Conservation (phyloP, 2,113 vertebrate species). For the Hippocampus zosterae region DNA sequence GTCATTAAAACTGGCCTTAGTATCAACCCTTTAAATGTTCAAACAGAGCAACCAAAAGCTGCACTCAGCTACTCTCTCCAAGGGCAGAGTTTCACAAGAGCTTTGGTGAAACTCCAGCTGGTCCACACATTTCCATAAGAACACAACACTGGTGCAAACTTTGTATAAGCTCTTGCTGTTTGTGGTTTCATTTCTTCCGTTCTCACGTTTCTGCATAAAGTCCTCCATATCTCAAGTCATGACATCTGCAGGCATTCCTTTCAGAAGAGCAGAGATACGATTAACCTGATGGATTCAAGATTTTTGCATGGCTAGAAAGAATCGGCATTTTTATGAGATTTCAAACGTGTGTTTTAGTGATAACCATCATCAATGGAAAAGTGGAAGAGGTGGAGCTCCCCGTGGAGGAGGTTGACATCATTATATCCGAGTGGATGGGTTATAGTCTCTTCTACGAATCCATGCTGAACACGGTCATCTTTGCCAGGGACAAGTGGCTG, state of each 20-base stretch:
- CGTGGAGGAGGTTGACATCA: conserved; percentile 94
- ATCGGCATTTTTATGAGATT: not conserved
- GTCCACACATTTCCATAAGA: conserved; percentile 21
- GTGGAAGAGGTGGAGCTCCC: conserved; percentile 97
- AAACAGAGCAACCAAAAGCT: conserved; percentile 26
- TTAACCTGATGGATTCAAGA: not conserved
- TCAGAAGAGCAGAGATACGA: not conserved
- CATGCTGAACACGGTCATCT: conserved; percentile 98
- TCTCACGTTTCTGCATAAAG: not conserved
- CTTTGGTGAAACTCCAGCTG: conserved; percentile 13
- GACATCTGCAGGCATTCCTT: not conserved
- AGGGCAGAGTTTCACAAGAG: conserved; percentile 2
- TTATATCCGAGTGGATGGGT: conserved; percentile 99
- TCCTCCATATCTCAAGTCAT: not conserved
- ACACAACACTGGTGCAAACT: conserved; percentile 6
- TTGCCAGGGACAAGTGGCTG: conserved; percentile 98
- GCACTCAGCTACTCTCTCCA: conserved; percentile 27
- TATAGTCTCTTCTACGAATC: conserved; percentile 98
- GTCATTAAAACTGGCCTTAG: conserved; percentile 29
- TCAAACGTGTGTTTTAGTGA: conserved; percentile 77
- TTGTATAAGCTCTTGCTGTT: not conserved
- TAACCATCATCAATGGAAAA: conserved; percentile 97
- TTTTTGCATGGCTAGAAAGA: not conserved
- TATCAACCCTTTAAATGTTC: conserved; percentile 24
- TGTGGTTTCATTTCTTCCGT: conserved; percentile 5